These are phyloP conservation scores for Lucilia cuprina DNA, from an alignment of 1,140 invertebrate genomes.

Conservation along the genomic window DNA sequence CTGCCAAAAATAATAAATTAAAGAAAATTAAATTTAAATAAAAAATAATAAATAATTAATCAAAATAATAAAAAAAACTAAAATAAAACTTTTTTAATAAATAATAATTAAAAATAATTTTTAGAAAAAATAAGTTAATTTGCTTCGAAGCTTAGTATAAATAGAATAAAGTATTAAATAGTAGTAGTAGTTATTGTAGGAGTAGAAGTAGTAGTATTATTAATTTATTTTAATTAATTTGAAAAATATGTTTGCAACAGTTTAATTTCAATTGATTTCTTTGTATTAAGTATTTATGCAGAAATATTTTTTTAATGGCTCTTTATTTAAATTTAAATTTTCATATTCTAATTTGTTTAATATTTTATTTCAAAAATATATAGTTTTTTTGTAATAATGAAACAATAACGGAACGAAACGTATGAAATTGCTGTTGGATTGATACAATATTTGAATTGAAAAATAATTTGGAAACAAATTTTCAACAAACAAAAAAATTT, in stretches of 20 bases:
- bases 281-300: slow-evolving; percentile 37
- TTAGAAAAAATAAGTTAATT: slow-evolving; percentile 28
- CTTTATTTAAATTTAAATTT: background rate
- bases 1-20: background rate
- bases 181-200: background rate
- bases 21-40: background rate
- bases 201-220: slow-evolving; percentile 21
- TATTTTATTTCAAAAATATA: background rate
- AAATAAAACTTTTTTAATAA: slow-evolving; percentile 23
- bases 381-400: background rate
- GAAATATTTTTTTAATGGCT: background rate
- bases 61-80: background rate
- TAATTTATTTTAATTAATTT: slow-evolving; percentile 20
- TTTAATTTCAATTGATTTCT: slow-evolving; percentile 35
- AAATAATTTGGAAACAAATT: background rate
- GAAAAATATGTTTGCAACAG: slow-evolving; percentile 28
- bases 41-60: slow-evolving; percentile 8
- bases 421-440: slow-evolving; percentile 28
- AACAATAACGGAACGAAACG: background rate
- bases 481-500: background rate
- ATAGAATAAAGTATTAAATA: slow-evolving; percentile 20
- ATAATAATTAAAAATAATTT: slow-evolving; percentile 19
- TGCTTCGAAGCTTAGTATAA: slow-evolving; percentile 39
- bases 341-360: background rate
- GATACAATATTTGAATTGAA: slow-evolving; percentile 41